Base-by-base conservation (phyloP, 2,797 vertebrate species). In the Chelonia mydas region DNA sequence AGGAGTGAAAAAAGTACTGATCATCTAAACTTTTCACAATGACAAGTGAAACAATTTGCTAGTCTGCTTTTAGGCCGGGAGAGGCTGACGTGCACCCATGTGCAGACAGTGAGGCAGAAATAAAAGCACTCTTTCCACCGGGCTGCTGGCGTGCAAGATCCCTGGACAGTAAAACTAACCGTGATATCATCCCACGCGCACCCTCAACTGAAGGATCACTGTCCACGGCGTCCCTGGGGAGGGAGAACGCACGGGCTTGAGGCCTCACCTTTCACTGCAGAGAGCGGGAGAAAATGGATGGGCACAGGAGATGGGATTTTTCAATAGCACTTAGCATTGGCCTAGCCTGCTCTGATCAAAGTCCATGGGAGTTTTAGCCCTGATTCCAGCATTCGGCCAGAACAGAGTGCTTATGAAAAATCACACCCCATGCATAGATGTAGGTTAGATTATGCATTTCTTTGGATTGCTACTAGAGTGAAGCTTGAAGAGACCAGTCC, bases 1-100 rank as follows among this genome's bases (percentile, higher is more conserved):
- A 10, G 54, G 17, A 5, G 11, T 37, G 37, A n/a, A 5, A 23
- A 11, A 37, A 41, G 28, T 51, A 87, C 79, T 89, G 89, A 51
- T 94, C 84, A 90, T 74, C 92, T 84, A 90, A 96, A 98, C 91
- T 96, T 95, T 92, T 96, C 95, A 96, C 88, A 90, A 95, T 89
- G 90, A 95, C 95, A 94, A 96, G 95, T 96, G 94, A 94, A 95
- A 94, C 88, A 96, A 97, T 97, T 96, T 95, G 96, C 94, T 91
- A 82, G 96, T 57, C 11, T 57, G 27, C 55, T 57, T 57, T 57
- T 28, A 28, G 88, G 89, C 89, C 17, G 45, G 76, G 53, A 65
- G 37, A 90, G 50, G 76, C 33, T 57, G 77, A 41, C 4, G 15
- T 5, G 57, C 53, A 65, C 59, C 65, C 88, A 59, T 45, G 17